Base-by-base conservation (phyloP, 2,113 vertebrate species). In the Prionailurus viverrinus region DNA sequence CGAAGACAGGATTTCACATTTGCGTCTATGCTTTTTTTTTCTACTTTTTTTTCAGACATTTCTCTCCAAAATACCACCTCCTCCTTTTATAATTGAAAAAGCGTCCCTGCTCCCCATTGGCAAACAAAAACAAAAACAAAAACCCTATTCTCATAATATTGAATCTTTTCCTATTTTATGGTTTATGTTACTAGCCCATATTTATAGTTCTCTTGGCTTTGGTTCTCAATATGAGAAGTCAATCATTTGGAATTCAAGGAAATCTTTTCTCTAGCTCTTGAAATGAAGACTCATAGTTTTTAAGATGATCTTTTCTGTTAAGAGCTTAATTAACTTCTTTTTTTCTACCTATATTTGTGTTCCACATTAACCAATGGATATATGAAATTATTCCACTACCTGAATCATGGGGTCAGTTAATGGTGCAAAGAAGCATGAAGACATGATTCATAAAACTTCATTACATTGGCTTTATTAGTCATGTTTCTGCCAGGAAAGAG, bases 211-310 rank as follows among this genome's bases (percentile, higher is more conserved):
- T 73, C 33, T 73, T 78, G 55, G 23, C 6, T 84, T 51, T 90
- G 55, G 36, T 21, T 51, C 33, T 92, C 27, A 7, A 48, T 48
- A 66, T 39, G 12, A 83, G 16, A 27, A 78, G 53, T 92, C 48
- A 68, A 58, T 85, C n/a, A 45, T 71, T 53, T 80, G 36, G 27
- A 92, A 94, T 94, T 89, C 71, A 96, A 63, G 73, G 88, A 84
- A 79, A 45, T 33, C n/a, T 58, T 71, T 73, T 91, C 4, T 48
- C 65, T 92, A 80, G 36, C 45, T 94, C 27, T 73, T n/a, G 31
- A 89, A 79, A 89, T 80, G 51, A 53, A 69, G 48, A 86, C 33
- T 45, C 89, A 19, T 55, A n/a, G 76, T 31, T 92, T 86, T 76
- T 66, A 92, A 27, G 8, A 74, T 78, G 23, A 31, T 76, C 36